Evolutionary conservation across 23 tunicate species (phyloP).

Genomic region (Halocynthia aurantium): DNA sequence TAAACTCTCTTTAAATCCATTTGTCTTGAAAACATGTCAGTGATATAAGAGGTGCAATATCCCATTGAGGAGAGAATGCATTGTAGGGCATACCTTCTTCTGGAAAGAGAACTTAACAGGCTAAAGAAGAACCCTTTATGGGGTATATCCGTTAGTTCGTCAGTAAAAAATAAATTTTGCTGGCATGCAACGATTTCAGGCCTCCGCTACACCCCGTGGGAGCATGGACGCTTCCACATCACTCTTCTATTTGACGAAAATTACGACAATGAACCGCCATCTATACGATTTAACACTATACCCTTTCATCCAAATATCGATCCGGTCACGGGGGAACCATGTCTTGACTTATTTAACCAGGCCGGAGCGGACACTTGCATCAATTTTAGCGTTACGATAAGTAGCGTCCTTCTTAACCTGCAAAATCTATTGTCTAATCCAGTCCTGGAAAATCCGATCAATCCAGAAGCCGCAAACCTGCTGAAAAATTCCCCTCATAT

Average conservation of each 20-base stretch:
- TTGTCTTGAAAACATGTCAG: too few species aligned
- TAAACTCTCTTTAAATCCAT: too few species aligned
- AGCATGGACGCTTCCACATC: slow-evolving; percentile 57
- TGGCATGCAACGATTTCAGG: slow-evolving; percentile 68
- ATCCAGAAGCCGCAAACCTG: slow-evolving; percentile 52
- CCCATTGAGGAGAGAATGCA: slow-evolving; percentile 46
- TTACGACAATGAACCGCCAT: slow-evolving; percentile 66
- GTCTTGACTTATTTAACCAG: slow-evolving; percentile 4
- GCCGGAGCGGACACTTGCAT: not conserved
- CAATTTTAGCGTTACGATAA: not conserved
- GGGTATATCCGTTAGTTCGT: slow-evolving; percentile 47
- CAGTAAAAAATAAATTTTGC: slow-evolving; percentile 35
- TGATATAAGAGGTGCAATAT: not conserved
- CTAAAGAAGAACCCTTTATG: slow-evolving; percentile 41
- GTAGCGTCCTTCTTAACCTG: not conserved
- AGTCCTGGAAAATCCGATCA: slow-evolving; percentile 57
- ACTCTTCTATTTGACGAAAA: slow-evolving; percentile 63
- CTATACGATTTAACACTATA: slow-evolving; percentile 59
- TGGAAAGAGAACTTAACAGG: slow-evolving; percentile 41
- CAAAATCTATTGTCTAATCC: slow-evolving; percentile 64
- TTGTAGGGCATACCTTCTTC: slow-evolving; percentile 55
- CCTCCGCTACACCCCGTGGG: slow-evolving; percentile 48
- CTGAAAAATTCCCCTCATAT: slow-evolving; percentile 35
- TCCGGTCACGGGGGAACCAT: slow-evolving; percentile 17
- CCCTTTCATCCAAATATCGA: slow-evolving; percentile 86